Evolutionary conservation across 2,797 vertebrate genomes (phyloP).

Genomic region (Ispidina picta): DNA sequence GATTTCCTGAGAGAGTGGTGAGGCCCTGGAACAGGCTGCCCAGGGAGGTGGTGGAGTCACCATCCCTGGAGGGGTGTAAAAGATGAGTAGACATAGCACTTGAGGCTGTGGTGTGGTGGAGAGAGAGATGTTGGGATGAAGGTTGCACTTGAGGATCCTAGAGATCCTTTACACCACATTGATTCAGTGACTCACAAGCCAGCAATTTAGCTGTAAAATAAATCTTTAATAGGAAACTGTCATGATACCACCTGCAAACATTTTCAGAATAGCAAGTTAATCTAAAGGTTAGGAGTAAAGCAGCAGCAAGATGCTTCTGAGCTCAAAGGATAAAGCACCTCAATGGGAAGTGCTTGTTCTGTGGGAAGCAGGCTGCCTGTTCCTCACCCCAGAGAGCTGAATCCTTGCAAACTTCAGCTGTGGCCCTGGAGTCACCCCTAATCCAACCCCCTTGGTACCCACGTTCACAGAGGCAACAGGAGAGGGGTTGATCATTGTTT

Average conservation of each 20-base stretch:
- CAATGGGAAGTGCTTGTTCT: background rate
- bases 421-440: background rate
- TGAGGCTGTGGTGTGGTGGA: no score
- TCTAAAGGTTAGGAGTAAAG: background rate
- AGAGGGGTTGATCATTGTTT: background rate
- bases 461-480: rapidly evolving
- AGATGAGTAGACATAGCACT: no score
- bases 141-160: no score
- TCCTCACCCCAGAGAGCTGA: background rate
- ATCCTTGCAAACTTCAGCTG: background rate
- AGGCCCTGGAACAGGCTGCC: no score
- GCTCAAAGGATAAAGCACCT: background rate
- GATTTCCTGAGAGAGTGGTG: no score
- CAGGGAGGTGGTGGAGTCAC: no score
- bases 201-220: background rate
- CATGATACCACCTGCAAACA: background rate
- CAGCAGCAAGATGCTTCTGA: background rate
- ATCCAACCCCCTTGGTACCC: background rate
- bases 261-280: background rate
- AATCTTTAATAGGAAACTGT: background rate
- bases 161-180: no score
- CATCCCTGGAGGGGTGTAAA: no score
- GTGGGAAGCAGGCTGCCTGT: background rate
- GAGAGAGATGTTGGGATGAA: no score
- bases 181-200: background rate